Conservation (phyloP, 2,888 invertebrate genomes). For the Exocentrus adspersus region DNA sequence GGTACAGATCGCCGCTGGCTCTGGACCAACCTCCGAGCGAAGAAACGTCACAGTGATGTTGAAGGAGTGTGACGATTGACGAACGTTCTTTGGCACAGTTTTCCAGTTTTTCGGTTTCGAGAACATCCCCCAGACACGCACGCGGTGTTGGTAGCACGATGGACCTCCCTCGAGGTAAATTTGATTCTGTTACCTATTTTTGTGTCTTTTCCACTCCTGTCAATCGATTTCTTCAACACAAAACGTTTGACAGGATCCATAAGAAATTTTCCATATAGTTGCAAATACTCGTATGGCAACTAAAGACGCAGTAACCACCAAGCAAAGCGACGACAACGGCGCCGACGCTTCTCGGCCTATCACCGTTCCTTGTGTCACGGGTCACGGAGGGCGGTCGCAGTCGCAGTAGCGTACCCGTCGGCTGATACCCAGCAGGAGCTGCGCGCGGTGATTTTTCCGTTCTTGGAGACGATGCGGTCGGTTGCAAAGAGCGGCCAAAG, state of each 20-base stretch:
- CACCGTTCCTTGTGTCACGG: too few relatives aligned
- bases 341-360: too few relatives aligned
- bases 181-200: constrained; percentile 27
- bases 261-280: not conserved
- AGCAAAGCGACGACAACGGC: too few relatives aligned
- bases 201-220: constrained; percentile 15
- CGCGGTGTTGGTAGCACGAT: too few relatives aligned
- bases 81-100: constrained; percentile 52
- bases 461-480: constrained; percentile 27
- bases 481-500: constrained; percentile 48
- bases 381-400: not conserved
- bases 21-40: constrained; percentile 56
- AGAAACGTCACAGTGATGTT: constrained; percentile 57
- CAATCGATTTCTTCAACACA: constrained; percentile 1
- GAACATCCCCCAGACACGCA: too few relatives aligned
- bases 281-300: too few relatives aligned
- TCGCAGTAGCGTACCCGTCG: too few relatives aligned
- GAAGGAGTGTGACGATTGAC: constrained; percentile 52
- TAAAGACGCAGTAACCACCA: too few relatives aligned
- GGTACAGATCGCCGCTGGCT: too few relatives aligned
- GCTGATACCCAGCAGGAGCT: constrained; percentile 1
- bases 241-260: constrained; percentile 31
- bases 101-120: constrained; percentile 35
- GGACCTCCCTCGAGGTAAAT: constrained; percentile 37
- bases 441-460: constrained; percentile 18